These are phyloP conservation scores for Spodoptera frugiperda DNA, from an alignment of 1,140 invertebrate species.

Conservation along the genomic window DNA sequence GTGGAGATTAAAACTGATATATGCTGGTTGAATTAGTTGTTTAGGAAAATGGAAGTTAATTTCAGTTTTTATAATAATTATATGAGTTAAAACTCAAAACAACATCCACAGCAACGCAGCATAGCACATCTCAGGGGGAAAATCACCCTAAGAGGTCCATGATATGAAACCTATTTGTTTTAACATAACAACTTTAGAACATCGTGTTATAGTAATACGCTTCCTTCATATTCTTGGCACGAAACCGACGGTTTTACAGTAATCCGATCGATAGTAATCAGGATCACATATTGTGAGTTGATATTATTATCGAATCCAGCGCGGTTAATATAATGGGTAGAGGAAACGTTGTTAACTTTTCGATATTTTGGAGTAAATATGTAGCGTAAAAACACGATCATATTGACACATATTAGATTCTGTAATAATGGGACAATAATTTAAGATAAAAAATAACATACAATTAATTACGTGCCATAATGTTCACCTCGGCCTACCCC, in stretches of 20 bases:
- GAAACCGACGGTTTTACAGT: constrained; percentile 1
- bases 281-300: constrained; percentile 3
- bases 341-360: not conserved
- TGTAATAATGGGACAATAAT: no score
- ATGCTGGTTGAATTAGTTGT: no score
- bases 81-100: no score
- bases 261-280: constrained; percentile 14
- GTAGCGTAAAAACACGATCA: no score
- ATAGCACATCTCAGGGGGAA: no score
- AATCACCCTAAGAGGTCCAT: not conserved
- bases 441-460: no score
- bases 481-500: no score
- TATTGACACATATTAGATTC: no score
- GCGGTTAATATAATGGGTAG: constrained; percentile 1
- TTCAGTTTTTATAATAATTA: no score
- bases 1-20: not conserved
- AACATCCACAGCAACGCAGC: no score
- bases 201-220: not conserved
- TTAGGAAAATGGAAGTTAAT: no score
- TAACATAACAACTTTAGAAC: constrained; percentile 26
- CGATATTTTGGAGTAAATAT: not conserved
- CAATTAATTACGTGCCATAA: no score
- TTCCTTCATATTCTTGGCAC: constrained; percentile 13
- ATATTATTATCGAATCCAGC: not conserved
- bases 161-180: not conserved